Evolutionary conservation across 1,140 invertebrate species (phyloP).

Genomic region (Acyrthosiphon pisum): DNA sequence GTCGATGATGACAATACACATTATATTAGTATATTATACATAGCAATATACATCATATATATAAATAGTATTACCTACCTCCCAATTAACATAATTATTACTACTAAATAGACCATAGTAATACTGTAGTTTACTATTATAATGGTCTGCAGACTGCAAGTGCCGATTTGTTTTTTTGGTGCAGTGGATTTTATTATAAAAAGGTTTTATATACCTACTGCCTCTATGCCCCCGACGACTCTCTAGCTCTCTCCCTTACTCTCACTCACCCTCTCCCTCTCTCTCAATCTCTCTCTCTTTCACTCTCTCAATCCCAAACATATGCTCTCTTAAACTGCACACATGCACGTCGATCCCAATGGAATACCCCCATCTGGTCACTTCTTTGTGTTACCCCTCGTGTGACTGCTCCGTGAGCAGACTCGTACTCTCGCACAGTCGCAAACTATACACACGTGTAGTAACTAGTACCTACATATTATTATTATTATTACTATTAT

Average conservation of each 20-base stretch:
- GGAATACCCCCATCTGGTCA: conserved; percentile 23
- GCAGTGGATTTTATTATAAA: background rate
- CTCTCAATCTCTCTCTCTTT: background rate
- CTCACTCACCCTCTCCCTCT: background rate
- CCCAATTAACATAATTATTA: background rate
- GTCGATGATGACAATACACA: no score
- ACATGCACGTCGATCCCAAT: background rate
- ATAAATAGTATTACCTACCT: no score
- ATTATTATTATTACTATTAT: background rate
- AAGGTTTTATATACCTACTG: background rate
- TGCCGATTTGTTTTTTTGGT: background rate
- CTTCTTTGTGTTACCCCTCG: conserved; percentile 27
- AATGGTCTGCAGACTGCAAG: background rate
- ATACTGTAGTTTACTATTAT: background rate
- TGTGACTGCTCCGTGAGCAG: background rate
- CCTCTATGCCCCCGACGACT: background rate
- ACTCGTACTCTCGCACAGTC: background rate
- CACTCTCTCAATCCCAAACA: background rate
- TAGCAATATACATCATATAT: no score
- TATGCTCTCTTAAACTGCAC: background rate
- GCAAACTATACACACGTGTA: background rate
- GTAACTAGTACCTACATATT: background rate
- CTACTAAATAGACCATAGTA: no score
- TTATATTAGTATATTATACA: no score
- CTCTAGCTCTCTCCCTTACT: background rate